Evolutionary conservation across 1,140 invertebrate species (phyloP).

Genomic region (Coptotermes formosanus): DNA sequence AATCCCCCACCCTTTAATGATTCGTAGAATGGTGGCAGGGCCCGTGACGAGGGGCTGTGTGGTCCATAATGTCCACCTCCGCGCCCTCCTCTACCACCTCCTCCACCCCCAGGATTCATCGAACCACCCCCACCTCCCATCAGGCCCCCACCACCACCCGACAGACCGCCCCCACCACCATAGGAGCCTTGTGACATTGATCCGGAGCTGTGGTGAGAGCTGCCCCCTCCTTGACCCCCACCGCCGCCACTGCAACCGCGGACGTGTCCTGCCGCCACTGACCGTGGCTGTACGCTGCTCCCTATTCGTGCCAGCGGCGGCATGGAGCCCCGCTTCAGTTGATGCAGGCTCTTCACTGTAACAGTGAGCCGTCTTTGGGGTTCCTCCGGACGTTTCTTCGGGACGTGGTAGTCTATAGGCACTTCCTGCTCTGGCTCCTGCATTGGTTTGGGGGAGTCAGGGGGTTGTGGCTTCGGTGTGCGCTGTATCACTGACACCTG

Average conservation of each 20-base stretch:
- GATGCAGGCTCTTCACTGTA: slow-evolving; percentile 34
- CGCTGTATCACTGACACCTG: slow-evolving; percentile 75
- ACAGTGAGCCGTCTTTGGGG: slow-evolving; percentile 27
- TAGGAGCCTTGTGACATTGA: slow-evolving; percentile 37
- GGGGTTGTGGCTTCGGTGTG: slow-evolving; percentile 56
- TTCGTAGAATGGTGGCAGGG: slow-evolving; percentile 80
- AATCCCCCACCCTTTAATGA: slow-evolving; percentile 70
- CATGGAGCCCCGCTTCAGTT: neutral
- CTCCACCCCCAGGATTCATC: slow-evolving; percentile 59
- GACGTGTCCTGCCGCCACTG: slow-evolving; percentile 73
- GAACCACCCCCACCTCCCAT: slow-evolving; percentile 58
- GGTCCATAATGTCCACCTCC: slow-evolving; percentile 79
- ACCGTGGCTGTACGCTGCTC: slow-evolving; percentile 42
- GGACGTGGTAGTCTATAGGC: slow-evolving; percentile 84
- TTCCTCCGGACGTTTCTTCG: slow-evolving; percentile 58
- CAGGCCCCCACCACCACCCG: slow-evolving; percentile 52
- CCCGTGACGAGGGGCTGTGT: slow-evolving; percentile 77
- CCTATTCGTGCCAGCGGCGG: slow-evolving; percentile 28
- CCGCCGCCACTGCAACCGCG: slow-evolving; percentile 48
- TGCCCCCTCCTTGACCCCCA: slow-evolving; percentile 45
- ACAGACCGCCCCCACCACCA: slow-evolving; percentile 48
- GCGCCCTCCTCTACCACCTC: slow-evolving; percentile 50
- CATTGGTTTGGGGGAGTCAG: slow-evolving; percentile 36
- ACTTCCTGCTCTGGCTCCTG: slow-evolving; percentile 66
- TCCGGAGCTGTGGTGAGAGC: slow-evolving; percentile 34